Percentiles rank a stretch among this genome's conserved stretches.
phyloP scores from a whole-genome alignment of 1,140 invertebrate species.

The Notospermus geniculatus region DNA sequence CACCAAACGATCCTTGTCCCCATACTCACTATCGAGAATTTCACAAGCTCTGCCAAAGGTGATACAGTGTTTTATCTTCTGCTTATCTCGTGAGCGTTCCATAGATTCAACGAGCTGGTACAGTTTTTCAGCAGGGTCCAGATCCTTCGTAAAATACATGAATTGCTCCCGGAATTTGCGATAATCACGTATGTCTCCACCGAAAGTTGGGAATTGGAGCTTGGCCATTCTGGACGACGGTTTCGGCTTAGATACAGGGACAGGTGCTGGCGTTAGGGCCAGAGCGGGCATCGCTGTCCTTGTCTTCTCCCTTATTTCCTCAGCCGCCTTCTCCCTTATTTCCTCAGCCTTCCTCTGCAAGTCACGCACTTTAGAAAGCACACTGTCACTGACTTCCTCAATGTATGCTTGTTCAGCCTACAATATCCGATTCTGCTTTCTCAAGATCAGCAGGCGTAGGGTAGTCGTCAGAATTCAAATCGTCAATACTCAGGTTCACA shows the following conservation, averaged over 20 bases:
- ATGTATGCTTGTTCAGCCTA: neutral
- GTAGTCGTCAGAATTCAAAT: no score
- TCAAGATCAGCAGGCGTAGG: no score
- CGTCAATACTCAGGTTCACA: no score
- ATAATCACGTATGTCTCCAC: neutral
- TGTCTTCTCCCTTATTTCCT: neutral
- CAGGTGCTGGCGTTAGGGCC: neutral
- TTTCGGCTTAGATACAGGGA: neutral
- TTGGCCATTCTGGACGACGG: neutral
- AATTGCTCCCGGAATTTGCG: neutral
- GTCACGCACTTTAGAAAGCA: neutral
- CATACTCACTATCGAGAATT: neutral
- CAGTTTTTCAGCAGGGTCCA: neutral
- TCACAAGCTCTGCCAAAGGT: neutral
- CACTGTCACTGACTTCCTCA: slow-evolving; percentile 1
- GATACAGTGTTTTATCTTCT: neutral
- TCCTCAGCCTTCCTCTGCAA: neutral
- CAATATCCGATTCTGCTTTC: no score
- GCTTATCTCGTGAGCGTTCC: neutral
- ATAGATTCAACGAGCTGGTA: slow-evolving; percentile 7
- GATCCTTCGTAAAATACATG: neutral
- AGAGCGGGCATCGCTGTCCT: neutral
- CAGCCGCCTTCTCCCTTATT: no score
- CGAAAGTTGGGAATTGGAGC: neutral
- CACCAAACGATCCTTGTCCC: neutral